Evolutionary conservation across 1,140 invertebrate species (phyloP).

Genomic region (Drosophila seguyi): DNA sequence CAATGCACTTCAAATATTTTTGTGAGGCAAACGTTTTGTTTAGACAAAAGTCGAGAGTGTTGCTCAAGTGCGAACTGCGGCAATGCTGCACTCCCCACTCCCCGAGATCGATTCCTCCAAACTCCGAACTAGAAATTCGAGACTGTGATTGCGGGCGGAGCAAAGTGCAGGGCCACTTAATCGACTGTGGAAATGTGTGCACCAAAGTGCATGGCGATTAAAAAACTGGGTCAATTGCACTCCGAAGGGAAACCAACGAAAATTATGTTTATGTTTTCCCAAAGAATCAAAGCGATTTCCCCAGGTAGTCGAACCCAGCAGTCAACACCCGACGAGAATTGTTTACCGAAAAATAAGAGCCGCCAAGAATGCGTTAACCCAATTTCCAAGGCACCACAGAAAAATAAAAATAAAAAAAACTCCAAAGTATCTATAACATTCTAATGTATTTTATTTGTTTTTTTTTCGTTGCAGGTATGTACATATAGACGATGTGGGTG

Average conservation of each 20-base stretch:
- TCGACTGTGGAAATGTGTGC: constrained; percentile 63
- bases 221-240: constrained; percentile 70
- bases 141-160: constrained; percentile 28
- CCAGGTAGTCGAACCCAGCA: constrained; percentile 59
- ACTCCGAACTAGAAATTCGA: constrained; percentile 15
- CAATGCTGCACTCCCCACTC: constrained; percentile 7
- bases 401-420: not conserved
- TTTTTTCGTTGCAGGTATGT: constrained; percentile 71
- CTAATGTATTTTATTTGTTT: constrained; percentile 63
- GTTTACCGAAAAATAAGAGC: constrained; percentile 39
- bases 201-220: constrained; percentile 29
- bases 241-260: constrained; percentile 35
- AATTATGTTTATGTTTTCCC: constrained; percentile 68
- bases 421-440: constrained; percentile 46
- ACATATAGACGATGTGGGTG: constrained; percentile 41
- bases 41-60: constrained; percentile 42
- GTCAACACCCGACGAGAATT: constrained; percentile 34
- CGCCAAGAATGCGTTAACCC: constrained; percentile 62
- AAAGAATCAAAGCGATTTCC: constrained; percentile 55
- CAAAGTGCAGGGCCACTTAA: constrained; percentile 67
- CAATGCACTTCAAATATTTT: constrained; percentile 43
- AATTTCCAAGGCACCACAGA: constrained; percentile 41
- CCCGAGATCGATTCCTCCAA: constrained; percentile 4
- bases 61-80: constrained; percentile 49
- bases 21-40: constrained; percentile 38